Conservation (phyloP, 2,888 invertebrate genomes). For the Adelphocoris suturalis region DNA sequence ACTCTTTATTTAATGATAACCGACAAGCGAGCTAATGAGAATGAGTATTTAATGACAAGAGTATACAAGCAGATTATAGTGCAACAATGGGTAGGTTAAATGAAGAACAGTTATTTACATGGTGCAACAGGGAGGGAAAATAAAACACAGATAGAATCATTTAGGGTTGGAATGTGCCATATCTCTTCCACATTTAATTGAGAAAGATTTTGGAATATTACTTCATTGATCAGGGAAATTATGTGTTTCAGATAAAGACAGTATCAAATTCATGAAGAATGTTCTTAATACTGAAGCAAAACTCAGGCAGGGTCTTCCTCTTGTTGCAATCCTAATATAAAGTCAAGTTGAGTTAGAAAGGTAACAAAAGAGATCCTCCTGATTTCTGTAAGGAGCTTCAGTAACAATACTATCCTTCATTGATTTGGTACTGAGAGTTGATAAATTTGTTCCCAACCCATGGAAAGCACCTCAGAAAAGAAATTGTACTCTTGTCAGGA, state of each 20-base stretch:
- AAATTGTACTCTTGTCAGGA: too few relatives aligned
- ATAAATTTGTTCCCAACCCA: too few relatives aligned
- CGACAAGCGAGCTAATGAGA: constrained; percentile 39
- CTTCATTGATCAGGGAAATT: not conserved
- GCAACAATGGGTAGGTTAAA: not conserved
- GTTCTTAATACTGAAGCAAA: not conserved
- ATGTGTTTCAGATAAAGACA: not conserved
- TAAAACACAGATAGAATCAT: not conserved
- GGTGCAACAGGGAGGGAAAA: constrained; percentile 25
- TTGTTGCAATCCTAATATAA: too few relatives aligned
- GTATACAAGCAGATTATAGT: constrained; percentile 27
- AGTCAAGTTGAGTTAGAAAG: too few relatives aligned
- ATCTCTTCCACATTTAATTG: not conserved
- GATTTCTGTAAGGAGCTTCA: too few relatives aligned
- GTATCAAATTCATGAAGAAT: not conserved
- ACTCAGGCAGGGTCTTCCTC: too few relatives aligned
- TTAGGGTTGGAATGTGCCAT: not conserved
- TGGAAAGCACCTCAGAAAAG: too few relatives aligned
- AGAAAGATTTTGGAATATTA: not conserved
- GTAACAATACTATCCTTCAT: too few relatives aligned
- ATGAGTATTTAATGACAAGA: constrained; percentile 29
- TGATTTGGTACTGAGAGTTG: too few relatives aligned
- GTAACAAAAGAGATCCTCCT: too few relatives aligned
- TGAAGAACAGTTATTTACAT: constrained; percentile 17
- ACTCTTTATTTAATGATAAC: constrained; percentile 19